Evolutionary conservation across 2,888 invertebrate genomes (phyloP), one percentile per base, ranked within the genome.

Genomic region (Ganaspis brasiliensis): DNA sequence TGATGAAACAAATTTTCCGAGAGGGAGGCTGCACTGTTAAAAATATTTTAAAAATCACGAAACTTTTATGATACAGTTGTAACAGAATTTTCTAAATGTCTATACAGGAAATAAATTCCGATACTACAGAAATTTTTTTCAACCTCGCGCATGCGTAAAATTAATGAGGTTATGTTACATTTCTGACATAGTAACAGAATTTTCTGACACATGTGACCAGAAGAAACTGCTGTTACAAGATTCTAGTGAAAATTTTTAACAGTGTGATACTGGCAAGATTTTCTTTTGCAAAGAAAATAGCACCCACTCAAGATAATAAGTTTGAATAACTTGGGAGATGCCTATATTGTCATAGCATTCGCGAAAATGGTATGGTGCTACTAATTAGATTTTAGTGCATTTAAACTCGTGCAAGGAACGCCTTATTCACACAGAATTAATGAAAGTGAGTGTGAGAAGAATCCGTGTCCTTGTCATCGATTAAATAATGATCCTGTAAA

Each of bases 401-500:
- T 67, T 67, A 67, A 67, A 59, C 31, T n/a, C 5, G 9, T 45
- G 16, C 45, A 9, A 26, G 24, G 26, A 49, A 45, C 67, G 24
- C 16, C 45, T 67, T 45, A 26, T 24, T 24, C 67, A 67, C 67
- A 67, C 21, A n/a, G 24, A 40, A 24, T 19, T 61, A 45, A 67
- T 45, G 24, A 67, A 45, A 5, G 67, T 67, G 67, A 45, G n/a
- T 55, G 24, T 67, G 45, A 24, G 45, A 26, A 49, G 45, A 67
- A 67, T 45, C 45, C 16, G 45, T 45, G 45, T 45, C 67, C 67
- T 67, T 67, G 67, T 67, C 45, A 67, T 67, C 40, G 67, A 67
- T 67, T 67, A 67, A 67, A 67, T 67, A 67, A 67, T 67, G 67
- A 67, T 67, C 67, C 40, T 67, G 67, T 67, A 67, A 67, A 67